Evolutionary conservation across 2,113 vertebrate species (phyloP), one percentile per base, ranked within the genome.

Genomic region (Labrus mixtus): DNA sequence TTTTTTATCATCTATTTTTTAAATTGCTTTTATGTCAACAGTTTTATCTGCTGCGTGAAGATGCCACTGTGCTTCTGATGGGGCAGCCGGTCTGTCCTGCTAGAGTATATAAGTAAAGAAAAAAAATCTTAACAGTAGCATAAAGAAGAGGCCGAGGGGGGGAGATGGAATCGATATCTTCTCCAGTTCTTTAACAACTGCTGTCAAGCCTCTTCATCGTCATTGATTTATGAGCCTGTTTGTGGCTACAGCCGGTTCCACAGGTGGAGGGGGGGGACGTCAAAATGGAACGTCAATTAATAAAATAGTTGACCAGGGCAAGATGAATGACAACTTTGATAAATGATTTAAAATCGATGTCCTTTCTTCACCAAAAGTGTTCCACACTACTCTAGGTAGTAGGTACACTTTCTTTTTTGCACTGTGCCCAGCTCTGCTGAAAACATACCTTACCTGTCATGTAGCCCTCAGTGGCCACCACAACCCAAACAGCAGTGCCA

Each of bases 11-110:
- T 79, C 25, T 68, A 4, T 63, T 73, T 45, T 73, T 50, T 2
- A 60, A 89, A 89, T 88, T 83, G 80, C 89, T 84, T 87, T 90
- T 73, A 50, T 84, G 83, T 88, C 78, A 73, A 66, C 56, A 0
- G 58, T 70, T 81, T 86, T 58, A 86, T 87, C 61, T 45, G 9
- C 20, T 74, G 62, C 11, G 10, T 53, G 55, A 48, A 76, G 56
- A 77, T 68, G 71, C 33, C 63, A 64, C 39, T 39, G 73, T 16
- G 69, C 37, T 65, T 74, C 70, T 74, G 76, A 81, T 79, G 67
- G 66, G 62, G 79, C 74, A 37, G 53, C 1, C 17, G 51, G 56
- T 68, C 64, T 48, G 62, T 70, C 75, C 69, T 23, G 29, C 36
- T 3, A 45, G 83, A 62, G 15, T 10, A n/a, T 53, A 37, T 16